Evolutionary conservation across 1,140 invertebrate species (phyloP).

Genomic region (Drosophila sturtevanti): DNA sequence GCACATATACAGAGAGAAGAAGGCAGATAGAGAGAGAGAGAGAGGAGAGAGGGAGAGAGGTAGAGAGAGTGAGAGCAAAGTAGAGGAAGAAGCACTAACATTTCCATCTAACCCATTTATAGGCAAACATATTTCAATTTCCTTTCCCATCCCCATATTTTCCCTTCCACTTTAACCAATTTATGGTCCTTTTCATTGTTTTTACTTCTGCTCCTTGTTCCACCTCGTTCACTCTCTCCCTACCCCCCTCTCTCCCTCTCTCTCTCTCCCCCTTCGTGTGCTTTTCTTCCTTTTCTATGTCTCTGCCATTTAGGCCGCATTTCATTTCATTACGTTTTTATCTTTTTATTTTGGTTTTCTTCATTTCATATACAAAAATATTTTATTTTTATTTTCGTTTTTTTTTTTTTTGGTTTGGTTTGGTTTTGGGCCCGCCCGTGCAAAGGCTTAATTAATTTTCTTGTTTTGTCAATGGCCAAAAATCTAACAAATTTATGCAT

Average conservation of each 20-base stretch:
- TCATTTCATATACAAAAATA: neutral
- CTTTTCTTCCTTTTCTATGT: neutral
- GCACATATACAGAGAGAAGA: slow-evolving; percentile 10
- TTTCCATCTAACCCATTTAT: slow-evolving; percentile 70
- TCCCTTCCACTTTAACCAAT: slow-evolving; percentile 15
- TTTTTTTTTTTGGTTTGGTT: slow-evolving; percentile 55
- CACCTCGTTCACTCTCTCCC: neutral
- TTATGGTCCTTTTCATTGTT: slow-evolving; percentile 51
- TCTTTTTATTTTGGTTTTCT: slow-evolving; percentile 56
- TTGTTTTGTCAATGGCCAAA: slow-evolving; percentile 63
- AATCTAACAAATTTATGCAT: slow-evolving; percentile 81
- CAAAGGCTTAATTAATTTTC: slow-evolving; percentile 74
- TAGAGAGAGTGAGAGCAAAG: neutral
- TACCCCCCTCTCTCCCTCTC: no score
- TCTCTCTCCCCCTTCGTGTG: neutral
- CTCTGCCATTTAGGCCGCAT: slow-evolving; percentile 73
- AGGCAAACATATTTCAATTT: slow-evolving; percentile 75
- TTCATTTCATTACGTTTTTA: slow-evolving; percentile 80
- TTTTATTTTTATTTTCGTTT: slow-evolving; percentile 43
- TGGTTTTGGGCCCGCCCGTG: slow-evolving; percentile 50
- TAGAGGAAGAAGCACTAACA: neutral
- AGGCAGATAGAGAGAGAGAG: neutral
- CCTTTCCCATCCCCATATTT: slow-evolving; percentile 17
- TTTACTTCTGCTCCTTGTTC: slow-evolving; percentile 10
- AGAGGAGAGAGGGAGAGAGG: neutral